Conservation (phyloP, 2,888 invertebrate species). For the Operophtera brumata region DNA sequence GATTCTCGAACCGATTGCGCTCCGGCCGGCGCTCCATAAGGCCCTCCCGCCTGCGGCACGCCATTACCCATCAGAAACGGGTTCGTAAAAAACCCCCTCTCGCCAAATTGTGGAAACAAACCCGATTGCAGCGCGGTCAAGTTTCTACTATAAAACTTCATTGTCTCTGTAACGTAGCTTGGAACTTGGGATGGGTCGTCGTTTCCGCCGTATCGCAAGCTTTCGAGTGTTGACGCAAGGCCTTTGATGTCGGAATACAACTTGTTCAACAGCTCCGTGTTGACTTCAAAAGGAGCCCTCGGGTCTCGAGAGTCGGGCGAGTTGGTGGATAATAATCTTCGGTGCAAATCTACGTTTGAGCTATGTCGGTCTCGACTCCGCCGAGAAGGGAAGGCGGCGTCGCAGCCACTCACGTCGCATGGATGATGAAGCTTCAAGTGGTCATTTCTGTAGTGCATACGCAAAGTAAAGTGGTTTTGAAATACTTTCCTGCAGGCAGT, state of each 20-base stretch:
- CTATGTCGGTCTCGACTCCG: slow-evolving; percentile 82
- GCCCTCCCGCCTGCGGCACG: slow-evolving; percentile 58
- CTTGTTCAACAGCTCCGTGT: slow-evolving; percentile 90
- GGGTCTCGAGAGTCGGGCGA: slow-evolving; percentile 77
- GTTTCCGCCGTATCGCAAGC: slow-evolving; percentile 79
- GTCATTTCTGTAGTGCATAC: slow-evolving; percentile 94
- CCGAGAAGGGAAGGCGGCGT: slow-evolving; percentile 94
- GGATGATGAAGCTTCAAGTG: slow-evolving; percentile 94
- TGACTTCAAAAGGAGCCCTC: slow-evolving; percentile 82
- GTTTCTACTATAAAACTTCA: slow-evolving; percentile 76
- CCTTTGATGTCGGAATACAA: slow-evolving; percentile 88
- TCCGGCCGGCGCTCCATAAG: slow-evolving; percentile 67
- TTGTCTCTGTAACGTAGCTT: slow-evolving; percentile 73
- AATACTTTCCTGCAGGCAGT: slow-evolving; percentile 93
- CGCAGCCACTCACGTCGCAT: slow-evolving; percentile 94
- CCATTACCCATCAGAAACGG: slow-evolving; percentile 72
- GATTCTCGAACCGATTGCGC: slow-evolving; percentile 70
- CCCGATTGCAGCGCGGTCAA: slow-evolving; percentile 70
- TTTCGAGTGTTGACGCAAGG: slow-evolving; percentile 82
- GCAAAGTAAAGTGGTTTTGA: slow-evolving; percentile 94
- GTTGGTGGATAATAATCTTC: slow-evolving; percentile 72
- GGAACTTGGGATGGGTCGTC: slow-evolving; percentile 70
- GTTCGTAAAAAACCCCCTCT: slow-evolving; percentile 68
- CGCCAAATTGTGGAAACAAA: slow-evolving; percentile 67
- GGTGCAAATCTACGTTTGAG: slow-evolving; percentile 79